These are phyloP conservation scores for Megatriorchis doriae DNA, from an alignment of 2,113 vertebrate genomes.

Conservation along the genomic window DNA sequence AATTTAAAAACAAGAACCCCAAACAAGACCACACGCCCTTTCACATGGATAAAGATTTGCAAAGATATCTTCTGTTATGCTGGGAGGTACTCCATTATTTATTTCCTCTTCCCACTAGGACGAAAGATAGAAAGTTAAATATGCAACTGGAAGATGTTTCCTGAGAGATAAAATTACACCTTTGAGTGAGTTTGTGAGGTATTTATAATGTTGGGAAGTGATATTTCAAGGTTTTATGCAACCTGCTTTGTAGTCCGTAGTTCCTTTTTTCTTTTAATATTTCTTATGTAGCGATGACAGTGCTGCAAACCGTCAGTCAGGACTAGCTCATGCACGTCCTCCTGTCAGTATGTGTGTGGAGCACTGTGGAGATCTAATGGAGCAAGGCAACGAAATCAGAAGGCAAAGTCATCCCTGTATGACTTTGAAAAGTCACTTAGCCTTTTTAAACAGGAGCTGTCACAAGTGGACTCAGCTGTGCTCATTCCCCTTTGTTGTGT, in stretches of 20 bases:
- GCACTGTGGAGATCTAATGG: conserved; percentile 10
- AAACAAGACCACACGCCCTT: not conserved
- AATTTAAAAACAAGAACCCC: not conserved
- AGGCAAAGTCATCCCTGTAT: not conserved
- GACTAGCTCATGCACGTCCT: not conserved
- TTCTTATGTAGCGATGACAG: not conserved
- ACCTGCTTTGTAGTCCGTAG: not conserved
- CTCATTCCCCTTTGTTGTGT: not conserved
- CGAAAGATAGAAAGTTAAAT: not conserved
- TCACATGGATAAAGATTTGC: not conserved
- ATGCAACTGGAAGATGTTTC: not conserved
- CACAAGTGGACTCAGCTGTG: not conserved
- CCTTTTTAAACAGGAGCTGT: not conserved
- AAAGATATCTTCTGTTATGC: not conserved
- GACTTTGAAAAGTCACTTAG: conserved; percentile 38
- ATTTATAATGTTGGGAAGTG: not conserved
- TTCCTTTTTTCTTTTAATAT: not conserved
- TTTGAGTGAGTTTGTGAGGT: not conserved
- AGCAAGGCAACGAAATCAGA: not conserved
- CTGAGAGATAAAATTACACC: not conserved
- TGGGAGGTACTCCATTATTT: not conserved
- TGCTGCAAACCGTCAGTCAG: conserved; percentile 7
- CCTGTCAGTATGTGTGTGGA: not conserved
- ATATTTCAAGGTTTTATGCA: not conserved
- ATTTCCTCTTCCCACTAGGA: not conserved